Conservation (phyloP, 1,140 invertebrate genomes). For the Papilio polyxenes region DNA sequence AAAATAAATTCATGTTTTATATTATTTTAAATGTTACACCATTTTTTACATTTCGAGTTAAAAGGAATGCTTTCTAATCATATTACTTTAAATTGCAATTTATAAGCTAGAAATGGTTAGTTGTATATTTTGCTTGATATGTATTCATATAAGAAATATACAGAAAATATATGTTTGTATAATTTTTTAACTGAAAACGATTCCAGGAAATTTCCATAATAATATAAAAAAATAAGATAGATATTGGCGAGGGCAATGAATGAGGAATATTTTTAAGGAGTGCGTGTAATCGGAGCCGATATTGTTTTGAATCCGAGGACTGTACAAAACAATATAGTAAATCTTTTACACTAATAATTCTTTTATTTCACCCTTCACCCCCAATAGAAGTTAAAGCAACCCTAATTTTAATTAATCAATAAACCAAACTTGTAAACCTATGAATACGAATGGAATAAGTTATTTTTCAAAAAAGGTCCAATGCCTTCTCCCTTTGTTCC, state of each 20-base stretch:
- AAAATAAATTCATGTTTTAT: background rate
- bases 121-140: constrained; percentile 32
- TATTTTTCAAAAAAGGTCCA: too few species aligned
- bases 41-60: background rate
- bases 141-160: constrained; percentile 28
- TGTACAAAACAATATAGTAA: constrained; percentile 75
- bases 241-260: constrained; percentile 50
- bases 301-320: constrained; percentile 72
- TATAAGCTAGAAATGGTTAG: constrained; percentile 49
- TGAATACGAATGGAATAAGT: too few species aligned
- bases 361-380: constrained; percentile 50
- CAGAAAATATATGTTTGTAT: constrained; percentile 41
- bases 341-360: constrained; percentile 67
- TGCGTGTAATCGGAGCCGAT: constrained; percentile 60
- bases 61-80: constrained; percentile 29
- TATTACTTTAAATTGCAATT: constrained; percentile 16
- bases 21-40: background rate
- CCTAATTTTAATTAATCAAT: background rate
- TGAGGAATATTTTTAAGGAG: constrained; percentile 61
- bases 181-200: constrained; percentile 43
- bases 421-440: too few species aligned
- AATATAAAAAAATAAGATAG: constrained; percentile 42
- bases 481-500: too few species aligned
- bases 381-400: background rate
- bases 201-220: constrained; percentile 53